Base-by-base conservation (phyloP, 92 coral and sea anemone genomes). In the Heliopora coerulea region DNA sequence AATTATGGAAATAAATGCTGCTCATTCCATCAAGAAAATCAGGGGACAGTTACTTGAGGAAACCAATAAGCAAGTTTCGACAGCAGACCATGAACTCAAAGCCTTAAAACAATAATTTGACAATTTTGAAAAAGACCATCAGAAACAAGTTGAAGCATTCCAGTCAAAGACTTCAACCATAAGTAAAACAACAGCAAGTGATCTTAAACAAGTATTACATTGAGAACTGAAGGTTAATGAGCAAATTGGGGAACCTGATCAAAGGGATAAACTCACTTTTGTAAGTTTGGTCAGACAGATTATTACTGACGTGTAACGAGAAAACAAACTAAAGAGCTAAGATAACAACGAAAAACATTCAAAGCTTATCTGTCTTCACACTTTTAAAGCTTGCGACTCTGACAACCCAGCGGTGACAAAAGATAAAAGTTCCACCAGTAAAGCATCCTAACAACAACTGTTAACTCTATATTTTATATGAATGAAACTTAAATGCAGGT, bases 201-300 rank as follows among this genome's bases (percentile, higher is more conserved):
- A 83, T 62, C 74, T 69, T 15, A 70, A 76, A 25, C 79, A 78
- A 30, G 66, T 83, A 9, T 83, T 83, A 32, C 44, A 83, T 9
- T 73, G 86, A 24, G 83, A 76, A 15, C 66, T 82, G 56, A 82
- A 82, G 54, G 67, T 82, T 48, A 82, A 42, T 35, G 88, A 78
- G 28, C 83, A 75, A 37, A 84, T 79, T 25, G 88, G 81, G 20
- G 74, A 79, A 49, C 59, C 60, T 35, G 70, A 49, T 41, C 91
- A 79, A 82, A 83, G 83, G 68, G 83, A 83, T 49, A 81, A 78
- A 26, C 78, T 79, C n/a, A 73, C 87, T 59, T 86, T 73, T 42
- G 75, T 74, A 17, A 54, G 85, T 57, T 79, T 86, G 66, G 81
- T 83, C 34, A 78, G 84, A n/a, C 91, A 86, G 34, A n/a, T n/a